Percentiles rank a stretch among this genome's conserved stretches.
Evolutionary conservation across 2,113 vertebrate species (phyloP).

Genomic region (Dasyprocta punctata): DNA sequence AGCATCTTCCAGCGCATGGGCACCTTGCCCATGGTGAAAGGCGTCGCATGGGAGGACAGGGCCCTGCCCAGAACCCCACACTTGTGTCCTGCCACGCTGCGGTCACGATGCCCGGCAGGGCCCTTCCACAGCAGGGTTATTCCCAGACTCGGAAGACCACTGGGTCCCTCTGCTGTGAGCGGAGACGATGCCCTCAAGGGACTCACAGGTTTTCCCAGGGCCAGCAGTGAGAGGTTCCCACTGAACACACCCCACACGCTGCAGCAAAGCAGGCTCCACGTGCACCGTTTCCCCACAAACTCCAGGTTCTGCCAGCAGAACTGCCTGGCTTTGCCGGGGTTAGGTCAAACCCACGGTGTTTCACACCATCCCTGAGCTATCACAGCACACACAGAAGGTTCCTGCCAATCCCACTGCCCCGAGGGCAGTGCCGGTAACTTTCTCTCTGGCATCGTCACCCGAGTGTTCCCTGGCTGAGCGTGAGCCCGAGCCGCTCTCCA

Average conservation of each 20-base stretch:
- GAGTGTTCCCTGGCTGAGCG: no score
- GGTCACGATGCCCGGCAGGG: neutral
- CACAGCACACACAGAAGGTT: neutral
- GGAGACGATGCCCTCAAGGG: neutral
- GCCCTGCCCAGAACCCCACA: neutral
- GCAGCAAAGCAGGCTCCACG: neutral
- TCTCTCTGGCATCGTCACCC: fast-evolving
- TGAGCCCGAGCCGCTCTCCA: fast-evolving
- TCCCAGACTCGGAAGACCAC: neutral
- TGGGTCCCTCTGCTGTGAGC: no score
- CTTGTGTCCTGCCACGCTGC: neutral
- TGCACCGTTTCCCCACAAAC: neutral
- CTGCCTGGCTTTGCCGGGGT: no score
- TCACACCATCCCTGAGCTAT: fast-evolving
- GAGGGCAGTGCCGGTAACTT: neutral
- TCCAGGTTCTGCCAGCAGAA: neutral
- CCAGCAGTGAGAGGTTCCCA: neutral
- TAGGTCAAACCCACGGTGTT: no score
- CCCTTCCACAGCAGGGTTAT: neutral
- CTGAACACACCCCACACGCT: no score
- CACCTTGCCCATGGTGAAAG: neutral
- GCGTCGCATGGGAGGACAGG: neutral
- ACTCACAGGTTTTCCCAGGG: neutral
- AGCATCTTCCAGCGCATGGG: neutral
- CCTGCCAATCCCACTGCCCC: fast-evolving